Conservation (phyloP, 30 jellyfish, hydroid and myxozoan genomes). For the Aurelia sp. region DNA sequence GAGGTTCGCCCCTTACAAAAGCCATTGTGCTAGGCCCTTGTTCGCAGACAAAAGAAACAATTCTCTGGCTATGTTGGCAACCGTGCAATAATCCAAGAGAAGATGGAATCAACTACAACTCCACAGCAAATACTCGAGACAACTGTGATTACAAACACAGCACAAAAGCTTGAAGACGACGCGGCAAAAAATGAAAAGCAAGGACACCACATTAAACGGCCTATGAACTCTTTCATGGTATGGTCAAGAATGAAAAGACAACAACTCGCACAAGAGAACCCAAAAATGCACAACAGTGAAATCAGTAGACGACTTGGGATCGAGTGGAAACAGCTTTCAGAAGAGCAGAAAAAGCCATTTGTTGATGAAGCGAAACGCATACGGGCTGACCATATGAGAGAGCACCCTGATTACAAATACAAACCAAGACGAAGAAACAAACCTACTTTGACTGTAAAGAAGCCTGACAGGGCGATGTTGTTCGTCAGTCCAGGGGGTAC, state of each 20-base stretch:
- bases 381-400: slow-evolving; percentile 93
- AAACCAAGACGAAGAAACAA: slow-evolving; percentile 90
- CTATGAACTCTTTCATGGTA: slow-evolving; percentile 99
- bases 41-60: slow-evolving; percentile 64
- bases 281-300: slow-evolving; percentile 97
- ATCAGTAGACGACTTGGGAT: slow-evolving; percentile 95
- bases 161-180: slow-evolving; percentile 23
- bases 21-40: slow-evolving; percentile 81
- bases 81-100: slow-evolving; percentile 58
- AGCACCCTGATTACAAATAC: slow-evolving; percentile 95
- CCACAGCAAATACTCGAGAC: slow-evolving; percentile 34
- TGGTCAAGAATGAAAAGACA: slow-evolving; percentile 94
- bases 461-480: slow-evolving; percentile 66
- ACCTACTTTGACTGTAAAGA: slow-evolving; percentile 58
- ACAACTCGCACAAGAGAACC: slow-evolving; percentile 89
- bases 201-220: slow-evolving; percentile 80
- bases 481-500: slow-evolving; percentile 85
- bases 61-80: slow-evolving; percentile 53
- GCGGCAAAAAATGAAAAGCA: slow-evolving; percentile 37
- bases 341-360: slow-evolving; percentile 85
- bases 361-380: slow-evolving; percentile 96
- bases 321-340: slow-evolving; percentile 91
- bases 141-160: slow-evolving; percentile 13
- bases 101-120: slow-evolving; percentile 53
- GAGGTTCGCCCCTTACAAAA: slow-evolving; percentile 35